Conservation (phyloP, 2,113 vertebrate genomes). For the Mustela nigripes region DNA sequence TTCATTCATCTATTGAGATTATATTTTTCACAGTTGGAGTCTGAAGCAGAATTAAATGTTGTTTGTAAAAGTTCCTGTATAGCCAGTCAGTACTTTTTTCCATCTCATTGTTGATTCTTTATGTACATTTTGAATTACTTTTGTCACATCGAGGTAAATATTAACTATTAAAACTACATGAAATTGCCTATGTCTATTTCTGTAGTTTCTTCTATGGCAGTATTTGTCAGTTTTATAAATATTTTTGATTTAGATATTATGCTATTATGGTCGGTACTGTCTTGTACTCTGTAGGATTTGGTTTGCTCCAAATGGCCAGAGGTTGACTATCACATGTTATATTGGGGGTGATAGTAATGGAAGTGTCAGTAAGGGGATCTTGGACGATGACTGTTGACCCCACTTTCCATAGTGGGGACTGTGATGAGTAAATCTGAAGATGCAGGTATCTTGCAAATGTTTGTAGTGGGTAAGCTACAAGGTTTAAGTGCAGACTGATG, state of each 20-base stretch:
- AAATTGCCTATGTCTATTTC: background rate
- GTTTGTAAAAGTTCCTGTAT: background rate
- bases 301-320: conserved; percentile 22
- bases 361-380: background rate
- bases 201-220: background rate
- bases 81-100: background rate
- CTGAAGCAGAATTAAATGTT: conserved; percentile 3
- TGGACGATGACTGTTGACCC: background rate
- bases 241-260: conserved; percentile 1
- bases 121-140: background rate
- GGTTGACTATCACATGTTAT: background rate
- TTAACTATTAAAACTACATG: background rate
- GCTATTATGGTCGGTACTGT: conserved; percentile 15
- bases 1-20: conserved; percentile 31
- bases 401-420: background rate
- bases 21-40: conserved; percentile 14
- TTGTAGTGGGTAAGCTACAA: background rate
- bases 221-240: conserved; percentile 11
- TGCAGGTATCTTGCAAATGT: background rate
- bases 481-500: background rate
- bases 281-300: background rate
- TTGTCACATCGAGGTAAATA: background rate
- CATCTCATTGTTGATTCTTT: background rate
- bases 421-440: conserved; percentile 23
- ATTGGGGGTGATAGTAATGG: background rate